These are phyloP conservation scores for Prinia subflava DNA, from an alignment of 2,113 vertebrate genomes.

Conservation along the genomic window DNA sequence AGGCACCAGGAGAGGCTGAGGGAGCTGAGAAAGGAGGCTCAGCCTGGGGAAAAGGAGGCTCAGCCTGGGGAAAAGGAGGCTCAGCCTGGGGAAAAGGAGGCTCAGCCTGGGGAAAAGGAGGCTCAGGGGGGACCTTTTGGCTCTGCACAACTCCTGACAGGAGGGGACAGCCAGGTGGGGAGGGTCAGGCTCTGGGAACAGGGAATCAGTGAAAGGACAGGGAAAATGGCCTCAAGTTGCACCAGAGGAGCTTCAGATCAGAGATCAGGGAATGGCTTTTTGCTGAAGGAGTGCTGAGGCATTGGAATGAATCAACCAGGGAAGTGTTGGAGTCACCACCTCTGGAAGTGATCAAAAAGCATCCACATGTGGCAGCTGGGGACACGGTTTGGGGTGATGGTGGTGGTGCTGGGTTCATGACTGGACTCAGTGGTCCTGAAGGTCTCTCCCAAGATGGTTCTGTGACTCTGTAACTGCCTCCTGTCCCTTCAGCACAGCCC, in stretches of 20 bases:
- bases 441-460: background rate
- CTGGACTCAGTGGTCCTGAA: background rate
- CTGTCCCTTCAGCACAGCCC: background rate
- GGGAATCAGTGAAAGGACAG: background rate
- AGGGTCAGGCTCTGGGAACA: background rate
- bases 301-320: background rate
- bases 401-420: background rate
- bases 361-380: background rate
- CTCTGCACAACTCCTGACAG: no score
- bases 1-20: background rate
- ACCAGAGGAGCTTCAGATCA: background rate
- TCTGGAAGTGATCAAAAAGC: background rate
- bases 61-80: background rate
- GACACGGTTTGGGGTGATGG: accelerated
- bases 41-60: background rate
- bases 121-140: no score
- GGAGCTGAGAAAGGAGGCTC: background rate
- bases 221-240: background rate
- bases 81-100: background rate
- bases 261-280: background rate
- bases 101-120: no score
- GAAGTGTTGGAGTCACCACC: background rate
- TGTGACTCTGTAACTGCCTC: background rate
- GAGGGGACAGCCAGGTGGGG: no score
- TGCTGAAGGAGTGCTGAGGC: background rate